These are phyloP conservation scores for Siniperca knerii DNA, from an alignment of 2,113 vertebrate genomes.

Conservation along the genomic window DNA sequence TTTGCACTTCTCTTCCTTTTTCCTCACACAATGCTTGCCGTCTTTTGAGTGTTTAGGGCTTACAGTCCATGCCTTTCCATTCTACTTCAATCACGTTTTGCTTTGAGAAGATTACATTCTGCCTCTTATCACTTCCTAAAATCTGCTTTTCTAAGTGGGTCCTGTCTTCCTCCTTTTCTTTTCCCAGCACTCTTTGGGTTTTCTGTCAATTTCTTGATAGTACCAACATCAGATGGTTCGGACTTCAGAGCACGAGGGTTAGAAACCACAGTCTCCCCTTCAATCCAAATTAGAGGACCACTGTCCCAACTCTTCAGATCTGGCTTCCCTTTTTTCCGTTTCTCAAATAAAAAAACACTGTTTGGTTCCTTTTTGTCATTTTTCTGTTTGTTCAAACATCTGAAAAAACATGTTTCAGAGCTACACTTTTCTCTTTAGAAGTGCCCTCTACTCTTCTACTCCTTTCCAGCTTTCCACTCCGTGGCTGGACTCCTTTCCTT, in stretches of 20 bases:
- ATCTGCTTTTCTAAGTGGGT: constrained; percentile 34
- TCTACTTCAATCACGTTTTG: constrained; percentile 47
- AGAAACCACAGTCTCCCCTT: constrained; percentile 32
- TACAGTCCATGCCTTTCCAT: constrained; percentile 44
- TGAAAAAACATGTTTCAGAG: constrained; percentile 24
- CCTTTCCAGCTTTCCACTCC: not conserved
- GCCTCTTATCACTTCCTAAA: constrained; percentile 39
- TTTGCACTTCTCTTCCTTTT: constrained; percentile 33
- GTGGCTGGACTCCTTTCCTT: not conserved
- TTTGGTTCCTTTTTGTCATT: not conserved
- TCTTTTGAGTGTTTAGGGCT: constrained; percentile 25
- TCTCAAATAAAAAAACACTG: not conserved
- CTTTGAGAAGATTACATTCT: constrained; percentile 54
- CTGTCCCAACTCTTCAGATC: constrained; percentile 16
- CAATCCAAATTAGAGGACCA: constrained; percentile 8
- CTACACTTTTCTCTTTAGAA: not conserved
- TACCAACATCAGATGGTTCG: constrained; percentile 29
- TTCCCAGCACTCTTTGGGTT: constrained; percentile 34
- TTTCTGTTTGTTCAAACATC: constrained; percentile 11
- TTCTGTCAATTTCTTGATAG: constrained; percentile 42
- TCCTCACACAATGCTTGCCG: constrained; percentile 7
- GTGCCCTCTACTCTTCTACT: not conserved
- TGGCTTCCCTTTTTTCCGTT: constrained; percentile 6
- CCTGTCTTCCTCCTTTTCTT: not conserved
- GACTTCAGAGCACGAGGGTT: constrained; percentile 29